These are phyloP conservation scores for Cancer borealis DNA, from an alignment of 2,888 invertebrate genomes.

Conservation along the genomic window DNA sequence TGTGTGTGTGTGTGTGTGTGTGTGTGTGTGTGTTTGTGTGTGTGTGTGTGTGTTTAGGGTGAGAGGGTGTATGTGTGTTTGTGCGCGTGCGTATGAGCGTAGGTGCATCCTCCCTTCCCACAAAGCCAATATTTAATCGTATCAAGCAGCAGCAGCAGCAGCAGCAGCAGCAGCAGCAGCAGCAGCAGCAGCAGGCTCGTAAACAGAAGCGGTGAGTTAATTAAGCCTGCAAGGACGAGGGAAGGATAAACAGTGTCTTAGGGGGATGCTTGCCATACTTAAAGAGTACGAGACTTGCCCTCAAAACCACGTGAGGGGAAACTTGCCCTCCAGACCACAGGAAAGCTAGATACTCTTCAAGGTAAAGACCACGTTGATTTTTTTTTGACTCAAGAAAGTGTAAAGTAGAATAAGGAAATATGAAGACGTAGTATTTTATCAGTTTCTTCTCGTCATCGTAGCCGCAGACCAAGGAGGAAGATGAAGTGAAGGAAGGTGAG, in stretches of 20 bases:
- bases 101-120: constrained; percentile 15
- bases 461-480: not conserved
- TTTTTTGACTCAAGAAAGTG: not conserved
- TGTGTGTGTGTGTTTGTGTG: not conserved
- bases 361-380: not conserved
- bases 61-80: not conserved
- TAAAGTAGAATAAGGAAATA: not conserved
- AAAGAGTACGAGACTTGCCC: not conserved
- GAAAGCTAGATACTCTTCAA: not conserved
- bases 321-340: not conserved
- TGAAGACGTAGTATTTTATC: not conserved
- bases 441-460: not conserved
- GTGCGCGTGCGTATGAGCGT: not conserved
- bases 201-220: constrained; percentile 25
- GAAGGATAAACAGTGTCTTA: constrained; percentile 28
- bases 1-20: not conserved
- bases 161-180: not conserved
- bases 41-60: not conserved
- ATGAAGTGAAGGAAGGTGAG: not conserved
- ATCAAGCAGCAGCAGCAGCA: not conserved
- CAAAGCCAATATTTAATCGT: constrained; percentile 34
- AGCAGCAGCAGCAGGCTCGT: not conserved
- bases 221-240: not conserved
- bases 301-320: not conserved
- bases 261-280: not conserved